phyloP scores from a whole-genome alignment of 2,888 invertebrate species.

The Gastrophysa polygoni region DNA sequence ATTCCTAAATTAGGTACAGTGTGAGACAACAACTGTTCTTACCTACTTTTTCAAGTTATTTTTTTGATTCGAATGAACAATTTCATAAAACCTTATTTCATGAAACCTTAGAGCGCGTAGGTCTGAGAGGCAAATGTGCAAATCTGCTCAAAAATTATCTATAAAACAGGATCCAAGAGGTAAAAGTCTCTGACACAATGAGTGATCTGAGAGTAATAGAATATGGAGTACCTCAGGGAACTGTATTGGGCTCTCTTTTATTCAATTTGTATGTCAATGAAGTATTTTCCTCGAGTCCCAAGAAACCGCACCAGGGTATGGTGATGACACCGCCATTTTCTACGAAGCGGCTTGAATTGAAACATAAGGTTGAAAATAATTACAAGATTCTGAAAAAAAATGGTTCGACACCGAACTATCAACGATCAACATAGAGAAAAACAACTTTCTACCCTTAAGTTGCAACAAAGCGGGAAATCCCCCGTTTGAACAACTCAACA shows the following conservation, averaged over 20 bases:
- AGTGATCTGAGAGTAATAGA: not conserved
- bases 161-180: not conserved
- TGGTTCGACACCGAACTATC: not conserved
- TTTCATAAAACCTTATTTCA: too few relatives aligned
- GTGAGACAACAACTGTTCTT: too few relatives aligned
- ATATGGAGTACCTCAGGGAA: slow-evolving; percentile 4
- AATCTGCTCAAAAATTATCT: not conserved
- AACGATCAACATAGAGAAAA: not conserved
- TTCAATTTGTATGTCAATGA: slow-evolving; percentile 4
- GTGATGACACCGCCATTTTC: slow-evolving; percentile 6
- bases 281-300: not conserved
- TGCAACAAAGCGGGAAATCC: not conserved
- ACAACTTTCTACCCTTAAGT: not conserved
- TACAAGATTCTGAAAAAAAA: not conserved
- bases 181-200: not conserved
- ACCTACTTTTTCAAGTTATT: too few relatives aligned
- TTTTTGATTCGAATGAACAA: too few relatives aligned
- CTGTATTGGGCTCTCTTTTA: not conserved
- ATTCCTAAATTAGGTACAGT: too few relatives aligned
- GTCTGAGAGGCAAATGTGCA: not conserved
- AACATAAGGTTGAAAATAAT: slow-evolving; percentile 6
- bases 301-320: not conserved
- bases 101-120: not conserved
- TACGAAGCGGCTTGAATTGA: not conserved
- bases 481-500: not conserved